Base-by-base conservation (phyloP, 2,113 vertebrate species). In the Plectropomus leopardus region DNA sequence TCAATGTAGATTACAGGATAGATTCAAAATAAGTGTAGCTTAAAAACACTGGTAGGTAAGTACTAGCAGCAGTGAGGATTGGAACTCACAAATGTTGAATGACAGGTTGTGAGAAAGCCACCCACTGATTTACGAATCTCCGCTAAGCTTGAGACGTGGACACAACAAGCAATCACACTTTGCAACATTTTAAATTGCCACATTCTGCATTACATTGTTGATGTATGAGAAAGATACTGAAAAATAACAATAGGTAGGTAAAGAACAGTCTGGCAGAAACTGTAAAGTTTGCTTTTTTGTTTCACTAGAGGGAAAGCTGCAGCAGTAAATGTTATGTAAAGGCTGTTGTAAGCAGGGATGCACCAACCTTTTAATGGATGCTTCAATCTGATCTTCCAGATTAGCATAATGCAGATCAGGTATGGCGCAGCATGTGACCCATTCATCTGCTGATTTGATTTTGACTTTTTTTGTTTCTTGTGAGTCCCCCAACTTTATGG, bases 1-100 rank as follows among this genome's bases (percentile, higher is more conserved):
- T 69, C 55, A 66, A 50, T 80, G 67, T 61, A 76, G 70, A 80
- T 80, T 75, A 82, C 51, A 76, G 73, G 63, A 70, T 40, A 9
- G 48, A 55, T 42, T 67, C 24, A 59, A 57, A 63, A 32, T 55
- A 74, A 65, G 64, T 73, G 59, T 24, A 64, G 58, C 36, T 26
- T 72, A 23, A 58, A 66, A 55, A 26, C 64, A 60, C 13, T 53
- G n/a, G 45, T 23, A 17, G 21, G 51, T n/a, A n/a, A n/a, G n/a
- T n/a, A n/a, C n/a, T n/a, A 69, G 67, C 6, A 61, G 64, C 68
- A 36, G 30, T 19, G 48, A 42, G 4, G 13, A 55, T 30, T 55
- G 53, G 58, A 69, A 32, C 50, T 47, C 28, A 4, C 60, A 64
- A 19, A 55, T 69, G 24, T 78, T 64, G 45, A 64, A 48, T 72